These are phyloP conservation scores for Arbacia lixula DNA, from an alignment of 53 echinoderm and acorn worm genomes.

Conservation along the genomic window DNA sequence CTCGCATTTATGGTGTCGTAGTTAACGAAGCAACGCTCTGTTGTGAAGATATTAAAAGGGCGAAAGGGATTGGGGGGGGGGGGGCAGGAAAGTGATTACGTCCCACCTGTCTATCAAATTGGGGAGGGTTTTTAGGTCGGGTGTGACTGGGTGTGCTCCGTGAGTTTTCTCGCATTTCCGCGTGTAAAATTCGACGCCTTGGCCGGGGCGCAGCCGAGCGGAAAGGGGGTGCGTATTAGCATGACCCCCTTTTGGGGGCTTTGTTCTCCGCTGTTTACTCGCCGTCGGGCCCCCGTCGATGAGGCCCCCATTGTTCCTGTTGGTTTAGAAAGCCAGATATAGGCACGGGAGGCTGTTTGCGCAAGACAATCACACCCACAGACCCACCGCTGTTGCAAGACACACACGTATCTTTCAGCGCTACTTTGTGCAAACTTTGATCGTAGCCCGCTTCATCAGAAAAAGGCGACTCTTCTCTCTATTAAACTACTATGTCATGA, in stretches of 20 bases:
- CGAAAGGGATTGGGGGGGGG: not conserved
- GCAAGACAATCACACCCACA: slow-evolving; percentile 18
- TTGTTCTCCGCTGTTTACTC: slow-evolving; percentile 18
- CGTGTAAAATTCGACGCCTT: slow-evolving; percentile 46
- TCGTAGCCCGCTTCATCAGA: too few relatives aligned
- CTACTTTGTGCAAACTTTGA: too few relatives aligned
- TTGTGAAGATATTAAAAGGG: too few relatives aligned
- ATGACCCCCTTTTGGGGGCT: slow-evolving; percentile 15
- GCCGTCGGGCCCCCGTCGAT: slow-evolving; percentile 13
- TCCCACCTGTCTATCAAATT: slow-evolving; percentile 34
- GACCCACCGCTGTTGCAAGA: slow-evolving; percentile 25
- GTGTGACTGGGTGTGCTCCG: slow-evolving; percentile 11
- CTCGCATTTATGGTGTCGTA: too few relatives aligned
- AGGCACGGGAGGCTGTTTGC: slow-evolving; percentile 38
- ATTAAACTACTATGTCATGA: too few relatives aligned
- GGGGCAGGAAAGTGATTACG: not conserved
- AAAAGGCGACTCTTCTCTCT: too few relatives aligned
- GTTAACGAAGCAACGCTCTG: too few relatives aligned
- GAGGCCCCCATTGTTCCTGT: slow-evolving; percentile 20
- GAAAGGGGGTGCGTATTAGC: slow-evolving; percentile 2
- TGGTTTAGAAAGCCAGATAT: slow-evolving; percentile 23
- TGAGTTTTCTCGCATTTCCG: slow-evolving; percentile 33
- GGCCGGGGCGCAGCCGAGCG: not conserved
- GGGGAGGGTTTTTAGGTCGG: not conserved
- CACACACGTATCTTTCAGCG: not conserved